phyloP scores from a whole-genome alignment of 2,888 invertebrate species.

The Aproaerema taeniolella region DNA sequence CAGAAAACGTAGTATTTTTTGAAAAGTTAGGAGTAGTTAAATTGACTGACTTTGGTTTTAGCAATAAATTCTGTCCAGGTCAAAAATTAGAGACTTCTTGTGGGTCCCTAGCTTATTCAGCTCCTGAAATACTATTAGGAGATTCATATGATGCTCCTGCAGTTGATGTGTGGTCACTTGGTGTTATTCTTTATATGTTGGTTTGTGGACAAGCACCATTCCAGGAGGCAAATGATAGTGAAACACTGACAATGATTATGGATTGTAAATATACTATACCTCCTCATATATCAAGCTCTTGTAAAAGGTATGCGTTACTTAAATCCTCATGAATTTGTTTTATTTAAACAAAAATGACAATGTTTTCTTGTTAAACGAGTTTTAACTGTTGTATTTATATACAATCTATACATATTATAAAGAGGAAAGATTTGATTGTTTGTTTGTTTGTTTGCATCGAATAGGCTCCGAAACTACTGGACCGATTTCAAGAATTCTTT shows the following conservation, averaged over 20 bases:
- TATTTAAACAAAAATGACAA: too few relatives aligned
- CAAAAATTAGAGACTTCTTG: slow-evolving; percentile 98
- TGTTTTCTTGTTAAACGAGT: too few relatives aligned
- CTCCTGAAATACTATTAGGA: slow-evolving; percentile 98
- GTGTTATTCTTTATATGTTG: slow-evolving; percentile 98
- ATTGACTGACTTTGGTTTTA: slow-evolving; percentile 98
- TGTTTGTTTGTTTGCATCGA: too few relatives aligned
- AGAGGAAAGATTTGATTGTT: too few relatives aligned
- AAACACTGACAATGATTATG: slow-evolving; percentile 99
- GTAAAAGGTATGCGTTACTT: slow-evolving; percentile 88
- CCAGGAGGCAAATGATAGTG: slow-evolving; percentile 99
- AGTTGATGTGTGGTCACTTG: slow-evolving; percentile 99
- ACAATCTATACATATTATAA: too few relatives aligned
- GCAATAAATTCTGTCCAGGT: slow-evolving; percentile 97
- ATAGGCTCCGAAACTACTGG: too few relatives aligned
- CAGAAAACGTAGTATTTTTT: slow-evolving; percentile 99
- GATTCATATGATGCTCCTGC: slow-evolving; percentile 99
- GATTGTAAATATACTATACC: slow-evolving; percentile 98
- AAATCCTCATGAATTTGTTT: too few relatives aligned
- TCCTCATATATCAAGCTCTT: slow-evolving; percentile 88
- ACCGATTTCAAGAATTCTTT: too few relatives aligned
- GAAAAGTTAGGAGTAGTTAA: slow-evolving; percentile 98
- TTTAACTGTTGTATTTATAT: too few relatives aligned
- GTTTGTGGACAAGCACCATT: slow-evolving; percentile 98
- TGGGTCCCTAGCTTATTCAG: slow-evolving; percentile 98